Evolutionary conservation across 2,797 vertebrate genomes (phyloP).

Genomic region (Vespertilio murinus): DNA sequence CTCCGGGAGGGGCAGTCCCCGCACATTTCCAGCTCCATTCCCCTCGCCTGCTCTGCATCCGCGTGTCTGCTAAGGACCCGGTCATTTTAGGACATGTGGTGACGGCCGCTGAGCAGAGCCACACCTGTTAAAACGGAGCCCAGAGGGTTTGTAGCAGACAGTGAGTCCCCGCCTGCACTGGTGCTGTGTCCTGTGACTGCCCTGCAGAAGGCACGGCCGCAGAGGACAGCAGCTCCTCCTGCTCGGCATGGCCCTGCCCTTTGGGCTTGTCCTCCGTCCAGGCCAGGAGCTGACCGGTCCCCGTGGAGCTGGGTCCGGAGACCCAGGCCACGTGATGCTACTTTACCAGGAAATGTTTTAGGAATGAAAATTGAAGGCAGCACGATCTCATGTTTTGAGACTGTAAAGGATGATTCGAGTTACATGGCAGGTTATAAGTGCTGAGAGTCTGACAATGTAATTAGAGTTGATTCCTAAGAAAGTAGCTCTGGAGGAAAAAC

Average conservation of each 20-base stretch:
- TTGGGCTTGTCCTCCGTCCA: not conserved
- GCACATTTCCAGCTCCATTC: not conserved
- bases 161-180: not conserved
- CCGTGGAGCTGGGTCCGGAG: not conserved
- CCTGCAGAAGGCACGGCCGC: not conserved
- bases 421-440: not conserved
- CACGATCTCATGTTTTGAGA: not conserved
- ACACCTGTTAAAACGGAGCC: not conserved
- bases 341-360: not conserved
- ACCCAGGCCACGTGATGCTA: not conserved
- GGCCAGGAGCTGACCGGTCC: not conserved
- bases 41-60: not conserved
- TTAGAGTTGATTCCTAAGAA: not conserved
- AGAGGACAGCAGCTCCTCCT: not conserved
- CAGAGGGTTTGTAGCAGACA: not conserved
- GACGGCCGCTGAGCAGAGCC: not conserved
- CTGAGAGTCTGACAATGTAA: not conserved
- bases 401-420: not conserved
- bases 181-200: not conserved
- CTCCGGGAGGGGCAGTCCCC: not conserved
- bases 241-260: not conserved
- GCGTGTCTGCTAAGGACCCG: not conserved
- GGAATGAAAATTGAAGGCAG: not conserved
- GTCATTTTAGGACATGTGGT: not conserved
- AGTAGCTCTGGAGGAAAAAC: not conserved